These are phyloP conservation scores for Trinorchestia longiramus DNA, from an alignment of 1,140 invertebrate genomes.

Conservation along the genomic window DNA sequence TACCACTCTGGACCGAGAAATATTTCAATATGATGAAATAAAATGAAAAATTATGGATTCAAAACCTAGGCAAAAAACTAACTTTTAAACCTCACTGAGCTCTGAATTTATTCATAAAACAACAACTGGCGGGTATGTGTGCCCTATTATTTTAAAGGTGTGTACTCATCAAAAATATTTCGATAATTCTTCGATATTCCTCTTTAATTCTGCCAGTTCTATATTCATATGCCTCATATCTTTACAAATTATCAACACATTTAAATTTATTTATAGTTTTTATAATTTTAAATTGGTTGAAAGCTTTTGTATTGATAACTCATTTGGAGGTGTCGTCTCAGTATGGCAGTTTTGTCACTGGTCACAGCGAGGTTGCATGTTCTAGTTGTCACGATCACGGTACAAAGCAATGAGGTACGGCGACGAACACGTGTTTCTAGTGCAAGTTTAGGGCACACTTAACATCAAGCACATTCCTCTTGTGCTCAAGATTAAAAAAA, in stretches of 20 bases:
- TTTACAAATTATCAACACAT: neutral
- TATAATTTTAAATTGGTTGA: neutral
- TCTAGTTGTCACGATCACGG: neutral
- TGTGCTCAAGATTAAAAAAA: neutral
- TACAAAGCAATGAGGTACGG: neutral
- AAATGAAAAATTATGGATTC: neutral
- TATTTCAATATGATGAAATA: neutral
- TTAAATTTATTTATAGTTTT: too few relatives aligned
- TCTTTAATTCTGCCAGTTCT: neutral
- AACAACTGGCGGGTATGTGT: neutral
- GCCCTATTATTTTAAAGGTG: neutral
- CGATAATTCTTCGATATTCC: neutral
- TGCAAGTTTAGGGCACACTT: neutral
- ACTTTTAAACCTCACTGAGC: neutral
- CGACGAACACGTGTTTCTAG: neutral
- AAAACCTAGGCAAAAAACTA: neutral
- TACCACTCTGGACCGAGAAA: neutral
- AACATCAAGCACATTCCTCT: neutral
- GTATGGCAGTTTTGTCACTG: neutral
- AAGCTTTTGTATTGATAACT: neutral
- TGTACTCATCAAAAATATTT: neutral
- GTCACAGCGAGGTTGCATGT: neutral
- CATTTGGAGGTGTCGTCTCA: neutral
- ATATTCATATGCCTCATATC: neutral
- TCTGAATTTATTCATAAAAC: neutral